These are phyloP conservation scores for Cybosia mesomella DNA, from an alignment of 2,888 invertebrate species.

Conservation along the genomic window DNA sequence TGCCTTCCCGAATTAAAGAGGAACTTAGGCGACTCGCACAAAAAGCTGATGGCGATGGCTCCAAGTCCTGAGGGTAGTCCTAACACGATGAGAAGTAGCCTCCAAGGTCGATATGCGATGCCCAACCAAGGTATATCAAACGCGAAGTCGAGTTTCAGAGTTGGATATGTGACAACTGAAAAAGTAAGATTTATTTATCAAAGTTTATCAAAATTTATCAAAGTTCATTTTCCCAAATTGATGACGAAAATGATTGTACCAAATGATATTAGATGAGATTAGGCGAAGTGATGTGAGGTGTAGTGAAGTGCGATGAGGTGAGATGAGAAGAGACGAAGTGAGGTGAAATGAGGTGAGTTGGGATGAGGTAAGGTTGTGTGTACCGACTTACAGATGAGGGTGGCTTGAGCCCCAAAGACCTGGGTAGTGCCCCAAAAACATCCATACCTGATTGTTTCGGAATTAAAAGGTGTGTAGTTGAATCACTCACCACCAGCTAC, in stretches of 20 bases:
- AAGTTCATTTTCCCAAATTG: background rate
- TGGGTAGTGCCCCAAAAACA: too few relatives aligned
- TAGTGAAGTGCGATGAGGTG: too few relatives aligned
- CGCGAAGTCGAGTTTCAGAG: slow-evolving; percentile 86
- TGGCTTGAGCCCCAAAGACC: too few relatives aligned
- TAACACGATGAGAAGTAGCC: slow-evolving; percentile 88
- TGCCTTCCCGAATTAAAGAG: slow-evolving; percentile 88
- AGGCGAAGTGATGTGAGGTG: too few relatives aligned
- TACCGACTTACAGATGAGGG: too few relatives aligned
- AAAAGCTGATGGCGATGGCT: slow-evolving; percentile 85
- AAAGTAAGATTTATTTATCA: slow-evolving; percentile 1
- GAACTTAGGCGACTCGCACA: slow-evolving; percentile 94
- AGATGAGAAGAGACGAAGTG: too few relatives aligned
- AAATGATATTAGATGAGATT: background rate
- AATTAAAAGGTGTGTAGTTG: background rate
- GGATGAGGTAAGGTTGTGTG: too few relatives aligned
- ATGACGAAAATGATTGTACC: background rate
- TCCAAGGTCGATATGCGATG: slow-evolving; percentile 90
- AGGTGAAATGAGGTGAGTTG: too few relatives aligned
- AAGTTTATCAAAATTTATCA: too few relatives aligned
- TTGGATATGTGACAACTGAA: slow-evolving; percentile 89
- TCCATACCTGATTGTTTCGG: too few relatives aligned
- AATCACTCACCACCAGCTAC: slow-evolving; percentile 68
- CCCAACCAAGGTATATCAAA: slow-evolving; percentile 75
- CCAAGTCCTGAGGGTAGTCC: slow-evolving; percentile 82